Base-by-base conservation (phyloP, 2,797 vertebrate species). In the Avahi laniger region DNA sequence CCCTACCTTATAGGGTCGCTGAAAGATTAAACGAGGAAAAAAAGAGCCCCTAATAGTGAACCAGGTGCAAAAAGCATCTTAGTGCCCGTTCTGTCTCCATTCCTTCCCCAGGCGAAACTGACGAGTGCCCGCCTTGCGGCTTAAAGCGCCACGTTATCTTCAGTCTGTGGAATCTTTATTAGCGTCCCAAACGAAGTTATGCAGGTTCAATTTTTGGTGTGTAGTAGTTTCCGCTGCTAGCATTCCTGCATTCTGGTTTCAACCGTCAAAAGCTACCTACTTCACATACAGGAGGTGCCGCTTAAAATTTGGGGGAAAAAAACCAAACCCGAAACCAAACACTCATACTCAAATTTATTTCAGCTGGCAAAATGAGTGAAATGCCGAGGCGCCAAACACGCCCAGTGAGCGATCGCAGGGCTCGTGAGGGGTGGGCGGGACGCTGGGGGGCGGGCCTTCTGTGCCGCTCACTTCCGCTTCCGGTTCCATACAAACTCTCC, bases 401-500 rank as follows among this genome's bases (percentile, higher is more conserved):
- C 22, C 10, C 7, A 5, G 6, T 0, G 73, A 41, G 61, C 87
- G 18, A 8, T 24, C 59, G n/a, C 50, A 0, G 11, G 2, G 12
- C 38, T 0, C 1, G 13, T 24, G 12, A 13, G 1, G 6, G 20
- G 52, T 4, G 57, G 69, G 67, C 69, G 17, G 76, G 83, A 1
- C 38, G 4, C 5, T 0, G 18, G 11, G 7, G 93, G 89, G 84
- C 48, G 93, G 80, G 52, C 6, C 48, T 8, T 57, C 13, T 0
- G 28, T 1, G 3, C 2, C 0, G 0, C 28, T 15, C 10, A 28
- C 43, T 95, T 97, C 96, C 91, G 96, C 79, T 97, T 98, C 97
- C 96, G 41, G 46, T 7, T 7, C 41, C 10, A 7, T 80, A 81
- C 6, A 86, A 96, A 97, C 67, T 95, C 92, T 97, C 97, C 97